phyloP scores from a whole-genome alignment of 92 coral and sea anemone species.

The Hydrozoanthus gracilis region DNA sequence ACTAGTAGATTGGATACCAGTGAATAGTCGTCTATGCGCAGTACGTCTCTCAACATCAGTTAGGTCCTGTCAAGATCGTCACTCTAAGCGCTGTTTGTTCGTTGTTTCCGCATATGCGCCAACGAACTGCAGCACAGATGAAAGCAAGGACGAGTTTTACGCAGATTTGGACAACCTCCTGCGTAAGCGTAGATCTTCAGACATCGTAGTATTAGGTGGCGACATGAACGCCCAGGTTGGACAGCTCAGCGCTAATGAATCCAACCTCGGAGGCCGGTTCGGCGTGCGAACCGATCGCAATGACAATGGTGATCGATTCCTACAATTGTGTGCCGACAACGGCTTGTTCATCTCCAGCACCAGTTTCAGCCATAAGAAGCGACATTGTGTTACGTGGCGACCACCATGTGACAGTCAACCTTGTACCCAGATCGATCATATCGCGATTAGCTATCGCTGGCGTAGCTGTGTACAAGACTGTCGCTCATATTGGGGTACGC shows the following conservation, averaged over 20 bases:
- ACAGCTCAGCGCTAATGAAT: not conserved
- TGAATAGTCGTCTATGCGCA: not conserved
- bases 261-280: not conserved
- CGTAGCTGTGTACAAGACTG: too few species aligned
- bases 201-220: not conserved
- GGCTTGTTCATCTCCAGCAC: too few species aligned
- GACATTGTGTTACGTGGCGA: too few species aligned
- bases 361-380: too few species aligned
- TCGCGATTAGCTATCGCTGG: too few species aligned
- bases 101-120: not conserved
- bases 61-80: not conserved
- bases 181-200: not conserved
- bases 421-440: too few species aligned
- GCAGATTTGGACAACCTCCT: not conserved
- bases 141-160: not conserved
- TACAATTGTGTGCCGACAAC: too few species aligned
- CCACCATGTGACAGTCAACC: too few species aligned
- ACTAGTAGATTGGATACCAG: not conserved
- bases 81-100: not conserved
- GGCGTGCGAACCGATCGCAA: not conserved
- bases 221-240: not conserved
- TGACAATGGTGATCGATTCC: too few species aligned
- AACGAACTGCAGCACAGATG: not conserved
- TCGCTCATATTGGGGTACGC: too few species aligned
- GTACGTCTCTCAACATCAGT: not conserved